phyloP scores from a whole-genome alignment of 2,113 vertebrate species.

The Tringa solitaria region DNA sequence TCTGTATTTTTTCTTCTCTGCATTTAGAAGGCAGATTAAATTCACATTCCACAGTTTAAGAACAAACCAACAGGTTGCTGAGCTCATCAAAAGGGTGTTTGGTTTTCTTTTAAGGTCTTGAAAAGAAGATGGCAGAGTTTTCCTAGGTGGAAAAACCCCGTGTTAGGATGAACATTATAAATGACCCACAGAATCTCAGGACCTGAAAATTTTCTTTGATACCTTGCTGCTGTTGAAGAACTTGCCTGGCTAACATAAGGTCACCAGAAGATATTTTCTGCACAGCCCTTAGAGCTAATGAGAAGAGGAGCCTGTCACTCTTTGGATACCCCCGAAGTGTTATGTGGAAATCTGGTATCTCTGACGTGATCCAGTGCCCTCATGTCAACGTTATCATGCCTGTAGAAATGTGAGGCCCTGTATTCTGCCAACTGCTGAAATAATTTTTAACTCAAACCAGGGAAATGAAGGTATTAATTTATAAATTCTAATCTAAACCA shows the following conservation, averaged over 20 bases:
- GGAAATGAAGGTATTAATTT: not conserved
- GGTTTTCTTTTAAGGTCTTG: not conserved
- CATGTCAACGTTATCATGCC: not conserved
- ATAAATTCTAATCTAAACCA: not conserved
- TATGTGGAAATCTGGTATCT: not conserved
- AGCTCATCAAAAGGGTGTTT: not conserved
- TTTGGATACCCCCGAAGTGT: not conserved
- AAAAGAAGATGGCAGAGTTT: not conserved
- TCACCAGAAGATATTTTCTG: not conserved
- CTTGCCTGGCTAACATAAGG: not conserved
- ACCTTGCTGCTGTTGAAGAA: not conserved
- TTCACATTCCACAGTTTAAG: not conserved
- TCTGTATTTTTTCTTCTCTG: not conserved
- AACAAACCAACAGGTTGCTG: not conserved
- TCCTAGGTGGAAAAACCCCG: not conserved
- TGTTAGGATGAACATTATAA: not conserved
- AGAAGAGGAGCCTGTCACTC: not conserved
- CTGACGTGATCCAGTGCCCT: not conserved
- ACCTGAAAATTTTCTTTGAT: fast-evolving
- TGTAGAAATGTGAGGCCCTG: not conserved
- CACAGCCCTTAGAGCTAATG: not conserved
- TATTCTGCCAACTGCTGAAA: not conserved
- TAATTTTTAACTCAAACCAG: not conserved
- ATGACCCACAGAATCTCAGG: not conserved
- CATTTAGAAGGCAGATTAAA: not conserved